phyloP scores from a whole-genome alignment of 2,113 vertebrate genomes.

The Aix galericulata region DNA sequence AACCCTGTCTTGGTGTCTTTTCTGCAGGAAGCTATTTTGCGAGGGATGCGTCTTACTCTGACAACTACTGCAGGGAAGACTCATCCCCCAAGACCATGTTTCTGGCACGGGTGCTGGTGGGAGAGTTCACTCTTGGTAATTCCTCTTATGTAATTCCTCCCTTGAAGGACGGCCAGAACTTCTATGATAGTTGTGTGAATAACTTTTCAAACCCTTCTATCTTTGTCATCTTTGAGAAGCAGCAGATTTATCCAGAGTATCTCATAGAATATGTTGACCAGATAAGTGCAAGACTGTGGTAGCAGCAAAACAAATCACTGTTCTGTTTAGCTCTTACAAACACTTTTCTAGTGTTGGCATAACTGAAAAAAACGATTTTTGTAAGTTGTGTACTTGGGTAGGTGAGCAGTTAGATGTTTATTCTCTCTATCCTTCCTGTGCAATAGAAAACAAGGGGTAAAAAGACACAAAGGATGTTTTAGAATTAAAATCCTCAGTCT shows the following conservation, averaged over 20 bases:
- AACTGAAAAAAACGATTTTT: not conserved
- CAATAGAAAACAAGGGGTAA: not conserved
- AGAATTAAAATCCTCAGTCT: not conserved
- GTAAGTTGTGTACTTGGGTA: not conserved
- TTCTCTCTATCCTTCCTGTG: not conserved
- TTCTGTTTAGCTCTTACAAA: not conserved
- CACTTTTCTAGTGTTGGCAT: not conserved
- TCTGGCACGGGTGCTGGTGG: conserved; percentile 87
- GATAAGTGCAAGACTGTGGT: not conserved
- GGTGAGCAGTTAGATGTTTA: not conserved
- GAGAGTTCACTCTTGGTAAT: conserved; percentile 80
- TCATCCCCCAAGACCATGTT: conserved; percentile 79
- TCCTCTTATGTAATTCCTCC: conserved; percentile 81
- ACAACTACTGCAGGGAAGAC: conserved; percentile 70
- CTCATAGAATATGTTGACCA: conserved; percentile 81
- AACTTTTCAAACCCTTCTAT: conserved; percentile 79
- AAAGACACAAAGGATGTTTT: not conserved
- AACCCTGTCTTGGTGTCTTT: conserved; percentile 7
- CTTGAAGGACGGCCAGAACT: conserved; percentile 70
- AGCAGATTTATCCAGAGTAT: conserved; percentile 93
- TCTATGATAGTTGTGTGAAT: conserved; percentile 93
- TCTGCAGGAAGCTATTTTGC: conserved; percentile 93
- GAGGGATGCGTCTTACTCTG: conserved; percentile 86
- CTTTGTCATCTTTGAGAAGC: conserved; percentile 91
- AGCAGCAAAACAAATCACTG: not conserved